Base-by-base conservation (phyloP, 2,888 invertebrate genomes). In the Dryocosmus kuriphilus region DNA sequence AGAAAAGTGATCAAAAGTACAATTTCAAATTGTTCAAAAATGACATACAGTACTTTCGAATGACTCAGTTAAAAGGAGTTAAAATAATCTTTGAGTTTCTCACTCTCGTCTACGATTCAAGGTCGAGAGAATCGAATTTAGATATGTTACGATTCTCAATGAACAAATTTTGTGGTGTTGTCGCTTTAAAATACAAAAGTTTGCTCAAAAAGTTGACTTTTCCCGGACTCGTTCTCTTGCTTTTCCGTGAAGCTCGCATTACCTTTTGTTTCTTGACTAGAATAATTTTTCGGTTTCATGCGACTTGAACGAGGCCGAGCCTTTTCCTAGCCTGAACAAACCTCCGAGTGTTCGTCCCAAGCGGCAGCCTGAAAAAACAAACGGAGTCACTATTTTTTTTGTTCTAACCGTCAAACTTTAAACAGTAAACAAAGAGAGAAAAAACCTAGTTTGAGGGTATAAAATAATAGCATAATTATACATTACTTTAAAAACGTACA, bases 291-390 rank as follows among this genome's bases (percentile, higher is more conserved):
- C 85, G 85, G 85, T 86, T 89, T 83, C 71, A 81, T 81, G 78
- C 75, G 79, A 76, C 76, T 85, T 71, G 76, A 74, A 80, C 79
- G 62, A 61, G 65, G 74, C 73, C 76, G 82, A 80, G 73, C 74
- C 76, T 80, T 80, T 63, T 80, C 83, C 93, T 93, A 96, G 88
- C 96, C 96, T 62, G 96, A 95, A 92, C 97, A 97, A 88, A 96
- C 94, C 92, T 97, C 96, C 7, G 96, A 96, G 92, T 97, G 97
- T 78, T 96, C 96, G 90, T 97, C 97, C 97, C 97, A 97, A 57
- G 96, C 96, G 57, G 95, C 94, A 62, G 96, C 95, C 97, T 97
- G 92, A 0, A 93, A 93, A 81, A 46, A 76, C 71, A 62, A 73
- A 78, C 76, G 16, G 41, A 65, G 7, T 46, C n/a, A 19, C 22